These are phyloP conservation scores for Tetanocera ferruginea DNA, from an alignment of 2,888 invertebrate species.

Conservation along the genomic window DNA sequence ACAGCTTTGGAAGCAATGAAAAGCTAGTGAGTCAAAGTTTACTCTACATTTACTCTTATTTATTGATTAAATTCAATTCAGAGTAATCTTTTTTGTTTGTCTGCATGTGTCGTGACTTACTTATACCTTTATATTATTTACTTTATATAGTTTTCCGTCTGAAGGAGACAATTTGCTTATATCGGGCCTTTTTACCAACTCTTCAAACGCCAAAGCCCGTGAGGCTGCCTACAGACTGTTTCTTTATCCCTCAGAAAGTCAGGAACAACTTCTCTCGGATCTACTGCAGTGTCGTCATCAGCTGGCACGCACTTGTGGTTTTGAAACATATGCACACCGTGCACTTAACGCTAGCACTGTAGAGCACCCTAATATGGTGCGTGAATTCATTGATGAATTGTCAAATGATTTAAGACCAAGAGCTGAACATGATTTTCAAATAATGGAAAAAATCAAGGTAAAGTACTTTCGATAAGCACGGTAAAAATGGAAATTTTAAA, in stretches of 20 bases:
- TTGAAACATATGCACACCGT: constrained; percentile 88
- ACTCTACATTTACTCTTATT: not conserved
- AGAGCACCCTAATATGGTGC: constrained; percentile 84
- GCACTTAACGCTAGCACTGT: constrained; percentile 90
- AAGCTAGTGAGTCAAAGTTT: constrained; percentile 75
- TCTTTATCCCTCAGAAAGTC: constrained; percentile 81
- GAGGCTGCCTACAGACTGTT: constrained; percentile 92
- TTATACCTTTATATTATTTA: constrained; percentile 14
- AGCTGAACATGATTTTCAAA: constrained; percentile 81
- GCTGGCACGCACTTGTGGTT: constrained; percentile 90
- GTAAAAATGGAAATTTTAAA: constrained; percentile 73
- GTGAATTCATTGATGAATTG: constrained; percentile 83
- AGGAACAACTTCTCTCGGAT: constrained; percentile 81
- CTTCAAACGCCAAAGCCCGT: constrained; percentile 81
- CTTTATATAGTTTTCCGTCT: constrained; percentile 71
- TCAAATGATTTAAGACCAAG: constrained; percentile 78
- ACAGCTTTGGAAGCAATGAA: constrained; percentile 80
- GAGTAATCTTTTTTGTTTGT: not conserved
- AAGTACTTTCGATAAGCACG: constrained; percentile 57
- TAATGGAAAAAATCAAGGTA: constrained; percentile 83
- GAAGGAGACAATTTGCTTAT: constrained; percentile 83
- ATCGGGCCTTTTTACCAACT: constrained; percentile 87
- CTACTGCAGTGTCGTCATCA: constrained; percentile 82
- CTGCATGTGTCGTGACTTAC: not conserved
- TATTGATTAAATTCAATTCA: too few relatives aligned